phyloP scores from a whole-genome alignment of 2,888 invertebrate genomes.

The Germaria angustata region DNA sequence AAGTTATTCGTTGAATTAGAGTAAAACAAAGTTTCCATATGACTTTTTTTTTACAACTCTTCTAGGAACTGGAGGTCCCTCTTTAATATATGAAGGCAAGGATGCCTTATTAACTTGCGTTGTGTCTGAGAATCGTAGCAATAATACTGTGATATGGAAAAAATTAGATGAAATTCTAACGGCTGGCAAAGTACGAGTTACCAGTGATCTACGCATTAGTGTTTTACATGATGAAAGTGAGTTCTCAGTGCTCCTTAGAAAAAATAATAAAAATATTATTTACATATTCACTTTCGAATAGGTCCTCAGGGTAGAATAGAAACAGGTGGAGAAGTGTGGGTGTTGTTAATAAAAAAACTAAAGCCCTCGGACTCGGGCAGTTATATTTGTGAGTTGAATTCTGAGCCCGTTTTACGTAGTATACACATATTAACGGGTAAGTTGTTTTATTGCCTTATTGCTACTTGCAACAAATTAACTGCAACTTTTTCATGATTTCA shows the following conservation, averaged over 20 bases:
- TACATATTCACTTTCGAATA: constrained; percentile 58
- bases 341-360: constrained; percentile 87
- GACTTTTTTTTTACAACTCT: neutral
- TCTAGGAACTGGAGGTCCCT: constrained; percentile 79
- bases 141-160: constrained; percentile 88
- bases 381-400: constrained; percentile 91
- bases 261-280: neutral
- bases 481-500: neutral
- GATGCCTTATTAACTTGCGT: constrained; percentile 91
- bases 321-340: constrained; percentile 90
- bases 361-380: constrained; percentile 87
- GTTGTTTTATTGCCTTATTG: no score
- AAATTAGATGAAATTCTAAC: constrained; percentile 87
- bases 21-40: no score
- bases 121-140: constrained; percentile 83
- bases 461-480: no score
- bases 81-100: constrained; percentile 84
- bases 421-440: constrained; percentile 89
- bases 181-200: constrained; percentile 87
- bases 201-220: constrained; percentile 86
- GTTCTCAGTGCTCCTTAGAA: constrained; percentile 51
- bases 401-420: constrained; percentile 88
- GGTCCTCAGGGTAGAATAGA: constrained; percentile 75
- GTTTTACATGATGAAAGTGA: constrained; percentile 90
- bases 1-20: no score